Base-by-base conservation (phyloP, 2,888 invertebrate genomes). In the Leptopilina drosophilae region DNA sequence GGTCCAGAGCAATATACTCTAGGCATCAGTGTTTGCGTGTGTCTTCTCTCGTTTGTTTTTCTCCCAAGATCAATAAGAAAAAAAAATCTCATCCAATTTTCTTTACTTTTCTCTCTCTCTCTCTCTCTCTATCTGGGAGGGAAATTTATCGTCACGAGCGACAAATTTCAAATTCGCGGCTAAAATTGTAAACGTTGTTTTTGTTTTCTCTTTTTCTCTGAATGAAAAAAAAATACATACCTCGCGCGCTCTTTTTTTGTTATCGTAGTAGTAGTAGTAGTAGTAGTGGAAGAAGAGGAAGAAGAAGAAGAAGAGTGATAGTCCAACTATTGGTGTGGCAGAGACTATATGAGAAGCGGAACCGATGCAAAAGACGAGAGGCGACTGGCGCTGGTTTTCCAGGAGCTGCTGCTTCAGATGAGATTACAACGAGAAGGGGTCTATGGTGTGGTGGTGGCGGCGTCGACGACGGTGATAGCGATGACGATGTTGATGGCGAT, bases 401-500 rank as follows among this genome's bases (percentile, higher is more conserved):
- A 80, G 83, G 82, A 82, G 80, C 77, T 76, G 80, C 77, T 76
- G 69, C 76, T 78, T 67, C 78, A 78, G 76, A 76, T 67, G 67
- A 67, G 69, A 69, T 14, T 69, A 62, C 49, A 15, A 59, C 66
- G 15, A 40, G 76, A 3, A 75, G 56, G 11, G 59, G 64, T 46
- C 64, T 77, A 77, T 78, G 77, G 73, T 77, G 80, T 78, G 83
- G 80, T 83, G 83, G 82, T 81, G 81, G 82, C 81, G 84, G 83
- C 84, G 84, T 81, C 75, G 83, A 82, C 78, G 80, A 65, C 80
- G 78, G 69, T 76, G 84, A 73, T 81, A 76, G 79, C 78, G 80
- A 75, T 75, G 80, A 78, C 66, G 80, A 77, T 84, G 81, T 81
- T 81, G 82, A 79, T 84, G 82, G 83, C 84, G 84, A 84, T 84